Evolutionary conservation across 2,888 invertebrate genomes (phyloP).

Genomic region (Acleris emargana): DNA sequence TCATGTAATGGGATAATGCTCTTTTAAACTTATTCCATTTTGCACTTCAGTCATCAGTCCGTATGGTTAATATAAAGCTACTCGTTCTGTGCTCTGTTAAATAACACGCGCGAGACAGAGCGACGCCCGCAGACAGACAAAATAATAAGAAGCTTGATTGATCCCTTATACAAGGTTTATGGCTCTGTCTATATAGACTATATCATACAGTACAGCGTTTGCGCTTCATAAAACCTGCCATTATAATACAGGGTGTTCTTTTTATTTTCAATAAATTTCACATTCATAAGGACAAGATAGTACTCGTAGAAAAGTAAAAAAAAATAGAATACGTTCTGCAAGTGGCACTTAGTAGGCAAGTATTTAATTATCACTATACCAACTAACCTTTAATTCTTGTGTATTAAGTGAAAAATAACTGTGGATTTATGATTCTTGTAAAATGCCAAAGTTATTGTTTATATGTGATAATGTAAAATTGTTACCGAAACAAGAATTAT

Average conservation of each 20-base stretch:
- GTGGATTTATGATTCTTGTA: too few species aligned
- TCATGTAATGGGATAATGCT: neutral
- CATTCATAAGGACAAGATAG: too few species aligned
- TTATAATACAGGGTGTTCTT: constrained; percentile 14
- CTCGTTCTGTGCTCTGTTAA: neutral
- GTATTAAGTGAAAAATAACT: too few species aligned
- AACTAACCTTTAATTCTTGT: too few species aligned
- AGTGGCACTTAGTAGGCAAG: too few species aligned
- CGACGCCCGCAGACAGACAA: constrained; percentile 31
- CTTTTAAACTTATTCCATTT: neutral
- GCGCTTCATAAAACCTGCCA: constrained; percentile 22
- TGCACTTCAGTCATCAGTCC: neutral
- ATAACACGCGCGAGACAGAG: constrained; percentile 25
- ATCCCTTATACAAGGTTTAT: constrained; percentile 33
- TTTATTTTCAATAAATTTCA: too few species aligned
- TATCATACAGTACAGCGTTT: constrained; percentile 4
- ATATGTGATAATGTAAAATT: too few species aligned
- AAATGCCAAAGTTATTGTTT: too few species aligned
- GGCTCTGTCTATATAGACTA: constrained; percentile 14
- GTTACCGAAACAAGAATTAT: too few species aligned
- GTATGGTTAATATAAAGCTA: constrained; percentile 6
- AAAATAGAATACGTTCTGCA: too few species aligned
- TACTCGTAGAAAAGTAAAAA: too few species aligned
- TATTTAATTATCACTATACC: too few species aligned
- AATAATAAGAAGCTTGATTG: constrained; percentile 36